These are phyloP conservation scores for Ryuthela nishihirai DNA, from an alignment of 2,888 invertebrate species.

Conservation along the genomic window DNA sequence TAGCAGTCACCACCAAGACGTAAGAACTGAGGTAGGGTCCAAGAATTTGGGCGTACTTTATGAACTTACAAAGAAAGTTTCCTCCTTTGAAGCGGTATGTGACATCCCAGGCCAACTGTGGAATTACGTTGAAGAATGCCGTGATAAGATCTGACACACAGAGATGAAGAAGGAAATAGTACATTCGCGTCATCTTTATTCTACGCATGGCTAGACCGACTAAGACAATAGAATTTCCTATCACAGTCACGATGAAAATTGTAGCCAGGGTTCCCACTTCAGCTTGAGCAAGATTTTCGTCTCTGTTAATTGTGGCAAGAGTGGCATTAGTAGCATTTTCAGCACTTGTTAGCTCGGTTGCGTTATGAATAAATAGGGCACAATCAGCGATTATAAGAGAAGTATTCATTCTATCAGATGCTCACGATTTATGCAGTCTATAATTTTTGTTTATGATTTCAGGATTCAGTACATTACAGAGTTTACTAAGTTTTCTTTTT, in stretches of 20 bases:
- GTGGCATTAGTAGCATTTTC: too few relatives aligned
- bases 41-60: constrained; percentile 63
- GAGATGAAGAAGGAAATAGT: constrained; percentile 67
- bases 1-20: constrained; percentile 51
- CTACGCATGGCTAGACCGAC: constrained; percentile 58
- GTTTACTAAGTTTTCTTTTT: too few relatives aligned
- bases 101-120: constrained; percentile 65
- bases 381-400: too few relatives aligned
- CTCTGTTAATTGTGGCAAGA: too few relatives aligned
- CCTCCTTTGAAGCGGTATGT: constrained; percentile 56
- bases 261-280: constrained; percentile 60
- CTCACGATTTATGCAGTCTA: too few relatives aligned
- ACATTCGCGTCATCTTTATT: constrained; percentile 63
- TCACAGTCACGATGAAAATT: constrained; percentile 60
- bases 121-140: constrained; percentile 65
- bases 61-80: constrained; percentile 58
- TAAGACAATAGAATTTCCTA: constrained; percentile 62
- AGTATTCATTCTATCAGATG: too few relatives aligned
- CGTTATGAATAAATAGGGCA: too few relatives aligned
- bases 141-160: constrained; percentile 66
- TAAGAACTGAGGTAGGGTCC: constrained; percentile 65
- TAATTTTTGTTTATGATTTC: too few relatives aligned
- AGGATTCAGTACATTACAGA: too few relatives aligned
- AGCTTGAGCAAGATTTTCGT: constrained; percentile 59
- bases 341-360: too few relatives aligned